These are phyloP conservation scores for Caenorhabditis elegans DNA, from an alignment of 1,140 invertebrate genomes.

Conservation along the genomic window DNA sequence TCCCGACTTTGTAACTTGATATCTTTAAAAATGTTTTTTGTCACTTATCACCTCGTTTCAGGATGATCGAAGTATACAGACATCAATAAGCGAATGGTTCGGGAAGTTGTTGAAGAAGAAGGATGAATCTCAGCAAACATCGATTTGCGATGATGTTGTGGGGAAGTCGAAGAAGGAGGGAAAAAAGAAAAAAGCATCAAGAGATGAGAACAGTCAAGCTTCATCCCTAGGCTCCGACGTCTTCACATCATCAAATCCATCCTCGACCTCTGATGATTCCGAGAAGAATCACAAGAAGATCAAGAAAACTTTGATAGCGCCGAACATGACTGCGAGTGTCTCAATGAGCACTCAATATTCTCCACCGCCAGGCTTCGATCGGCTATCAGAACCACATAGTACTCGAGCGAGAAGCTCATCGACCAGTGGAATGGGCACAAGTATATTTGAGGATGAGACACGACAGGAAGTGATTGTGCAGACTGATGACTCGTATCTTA, in stretches of 20 bases:
- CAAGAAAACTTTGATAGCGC: not conserved
- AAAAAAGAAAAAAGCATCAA: not conserved
- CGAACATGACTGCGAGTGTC: not conserved
- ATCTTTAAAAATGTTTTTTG: not conserved
- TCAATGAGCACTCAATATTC: constrained; percentile 34
- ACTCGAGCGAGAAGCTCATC: constrained; percentile 29
- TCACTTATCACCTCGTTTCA: not conserved
- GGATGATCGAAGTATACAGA: constrained; percentile 35
- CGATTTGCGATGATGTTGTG: constrained; percentile 4
- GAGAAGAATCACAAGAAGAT: not conserved
- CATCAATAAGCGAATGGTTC: constrained; percentile 28
- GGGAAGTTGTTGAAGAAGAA: not conserved
- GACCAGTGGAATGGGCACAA: constrained; percentile 38
- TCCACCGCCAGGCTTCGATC: constrained; percentile 33
- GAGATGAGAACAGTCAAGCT: not conserved
- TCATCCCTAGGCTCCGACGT: not conserved
- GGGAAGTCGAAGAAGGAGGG: not conserved
- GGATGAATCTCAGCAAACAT: constrained; percentile 32
- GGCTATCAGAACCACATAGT: constrained; percentile 45
- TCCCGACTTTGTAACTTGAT: not conserved
- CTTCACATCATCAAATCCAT: not conserved
- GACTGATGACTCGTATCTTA: constrained; percentile 65
- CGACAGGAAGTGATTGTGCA: constrained; percentile 60
- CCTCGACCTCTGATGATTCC: not conserved
- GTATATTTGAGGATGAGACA: constrained; percentile 38